These are phyloP conservation scores for crab-eating macaque (Macaca fascicularis) DNA, from an alignment of 2,113 vertebrate genomes.

Conservation along the genomic window T2T-MFA8v1.1 NC_088380.1:150251001-150251500, in stretches of 20 bases:
- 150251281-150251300: neutral
- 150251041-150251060: too few relatives aligned
- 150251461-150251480: neutral
- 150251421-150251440: neutral
- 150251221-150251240: neutral
- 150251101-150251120: neutral
- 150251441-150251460: neutral
- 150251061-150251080: too few relatives aligned
- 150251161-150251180: neutral
- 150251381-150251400: neutral
- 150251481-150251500: neutral
- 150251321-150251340: neutral
- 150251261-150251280: neutral
- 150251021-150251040: too few relatives aligned
- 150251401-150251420: neutral
- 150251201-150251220: neutral
- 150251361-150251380: neutral
- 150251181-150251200: neutral
- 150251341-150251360: neutral
- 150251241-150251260: neutral
- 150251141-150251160: neutral
- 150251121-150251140: neutral
- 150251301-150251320: neutral
- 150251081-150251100: neutral
- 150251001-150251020: too few relatives aligned